A percentile compares a stretch with the other conserved stretches of the same genome.
Conservation (phyloP, 2,797 vertebrate genomes). For the Coccyzus lansbergi region DNA sequence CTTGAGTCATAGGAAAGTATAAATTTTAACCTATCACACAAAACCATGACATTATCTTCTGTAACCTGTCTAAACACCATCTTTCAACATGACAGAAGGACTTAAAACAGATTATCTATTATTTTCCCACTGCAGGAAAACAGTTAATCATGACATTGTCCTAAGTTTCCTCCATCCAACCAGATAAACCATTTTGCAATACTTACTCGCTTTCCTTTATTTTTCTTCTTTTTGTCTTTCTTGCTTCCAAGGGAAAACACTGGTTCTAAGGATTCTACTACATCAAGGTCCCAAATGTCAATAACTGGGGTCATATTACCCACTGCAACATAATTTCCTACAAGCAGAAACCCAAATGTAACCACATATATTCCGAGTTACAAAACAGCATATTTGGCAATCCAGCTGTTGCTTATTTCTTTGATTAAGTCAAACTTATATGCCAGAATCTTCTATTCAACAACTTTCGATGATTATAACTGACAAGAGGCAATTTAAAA, state of each 20-base stretch:
- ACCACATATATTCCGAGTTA: background rate
- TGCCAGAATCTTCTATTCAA: background rate
- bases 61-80: background rate
- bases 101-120: background rate
- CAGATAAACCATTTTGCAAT: background rate
- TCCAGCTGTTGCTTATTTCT: background rate
- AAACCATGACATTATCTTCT: background rate
- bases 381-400: background rate
- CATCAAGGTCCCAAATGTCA: constrained; percentile 96
- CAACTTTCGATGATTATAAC: background rate
- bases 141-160: background rate
- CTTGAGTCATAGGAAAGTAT: background rate
- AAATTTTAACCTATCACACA: background rate
- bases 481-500: background rate
- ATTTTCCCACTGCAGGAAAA: background rate
- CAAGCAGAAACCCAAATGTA: constrained; percentile 38
- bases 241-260: constrained; percentile 91
- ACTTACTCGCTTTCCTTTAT: constrained; percentile 90
- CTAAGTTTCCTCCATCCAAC: background rate
- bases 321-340: constrained; percentile 92
- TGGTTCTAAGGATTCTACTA: constrained; percentile 95
- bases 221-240: constrained; percentile 89
- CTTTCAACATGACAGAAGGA: background rate
- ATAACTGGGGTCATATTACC: constrained; percentile 98
- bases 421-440: background rate